These are phyloP conservation scores for Amphiduros pacificus DNA, from an alignment of 2,888 invertebrate genomes.

Conservation along the genomic window DNA sequence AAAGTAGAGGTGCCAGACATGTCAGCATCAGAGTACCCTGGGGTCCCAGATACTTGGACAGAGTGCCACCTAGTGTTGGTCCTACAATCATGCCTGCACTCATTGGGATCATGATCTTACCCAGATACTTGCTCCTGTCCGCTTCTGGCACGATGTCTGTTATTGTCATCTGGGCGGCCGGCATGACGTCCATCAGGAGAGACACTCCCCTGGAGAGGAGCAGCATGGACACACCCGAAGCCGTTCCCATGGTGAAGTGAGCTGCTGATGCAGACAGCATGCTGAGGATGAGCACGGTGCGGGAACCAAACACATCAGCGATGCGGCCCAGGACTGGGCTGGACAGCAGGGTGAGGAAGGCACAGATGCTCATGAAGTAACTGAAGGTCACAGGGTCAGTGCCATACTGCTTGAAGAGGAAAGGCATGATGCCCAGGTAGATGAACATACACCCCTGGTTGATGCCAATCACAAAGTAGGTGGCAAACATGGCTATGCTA, in stretches of 20 bases:
- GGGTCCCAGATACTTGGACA: conserved; percentile 1
- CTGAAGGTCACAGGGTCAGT: conserved; percentile 10
- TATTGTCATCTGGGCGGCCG: conserved; percentile 5
- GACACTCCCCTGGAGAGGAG: background rate
- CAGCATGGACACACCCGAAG: background rate
- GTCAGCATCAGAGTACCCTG: conserved; percentile 5
- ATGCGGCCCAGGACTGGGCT: conserved; percentile 5
- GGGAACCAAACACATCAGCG: conserved; percentile 7
- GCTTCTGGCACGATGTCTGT: conserved; percentile 4
- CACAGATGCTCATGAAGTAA: background rate
- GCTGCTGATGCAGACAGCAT: conserved; percentile 1
- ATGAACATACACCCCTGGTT: conserved; percentile 8
- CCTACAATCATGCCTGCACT: conserved; percentile 6
- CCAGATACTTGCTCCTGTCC: conserved; percentile 2
- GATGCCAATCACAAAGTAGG: background rate
- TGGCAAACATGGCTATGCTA: background rate
- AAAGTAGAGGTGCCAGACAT: background rate
- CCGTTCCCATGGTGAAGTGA: background rate
- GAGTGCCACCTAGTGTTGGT: conserved; percentile 1
- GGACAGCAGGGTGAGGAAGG: conserved; percentile 1
- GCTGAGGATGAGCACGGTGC: conserved; percentile 4
- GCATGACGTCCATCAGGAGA: background rate
- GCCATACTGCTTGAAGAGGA: conserved; percentile 6
- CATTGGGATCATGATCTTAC: conserved; percentile 3
- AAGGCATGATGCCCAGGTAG: conserved; percentile 10